Percentiles rank a stretch among this genome's conserved stretches.
Conservation (phyloP, 2,888 invertebrate species). For the Polymixis flavicincta region DNA sequence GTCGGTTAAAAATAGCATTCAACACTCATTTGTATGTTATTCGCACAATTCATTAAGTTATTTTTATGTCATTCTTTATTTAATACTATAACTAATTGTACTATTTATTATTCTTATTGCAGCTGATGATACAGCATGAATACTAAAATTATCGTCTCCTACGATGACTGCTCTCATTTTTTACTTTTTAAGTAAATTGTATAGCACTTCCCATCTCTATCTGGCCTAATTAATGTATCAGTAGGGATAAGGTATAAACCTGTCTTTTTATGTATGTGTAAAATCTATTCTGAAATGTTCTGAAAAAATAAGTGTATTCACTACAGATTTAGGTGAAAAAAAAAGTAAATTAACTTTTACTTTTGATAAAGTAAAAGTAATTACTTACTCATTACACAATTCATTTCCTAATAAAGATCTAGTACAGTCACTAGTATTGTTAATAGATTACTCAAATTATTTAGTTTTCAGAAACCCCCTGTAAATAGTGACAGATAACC, state of each 20-base stretch:
- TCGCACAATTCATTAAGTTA: conserved; percentile 68
- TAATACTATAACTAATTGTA: conserved; percentile 7
- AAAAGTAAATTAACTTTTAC: too few species aligned
- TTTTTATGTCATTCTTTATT: conserved; percentile 74
- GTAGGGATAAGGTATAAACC: not conserved
- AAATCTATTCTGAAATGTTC: not conserved
- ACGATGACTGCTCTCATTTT: not conserved
- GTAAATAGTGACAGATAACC: conserved; percentile 52
- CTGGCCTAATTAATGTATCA: not conserved
- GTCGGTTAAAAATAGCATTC: conserved; percentile 4
- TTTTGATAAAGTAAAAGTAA: not conserved
- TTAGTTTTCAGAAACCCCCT: conserved; percentile 32
- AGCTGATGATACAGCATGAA: not conserved
- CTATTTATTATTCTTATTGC: not conserved
- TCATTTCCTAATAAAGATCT: not conserved
- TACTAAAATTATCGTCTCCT: not conserved
- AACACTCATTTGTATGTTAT: conserved; percentile 45
- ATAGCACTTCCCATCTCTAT: not conserved
- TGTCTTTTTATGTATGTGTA: not conserved
- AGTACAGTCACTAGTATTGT: not conserved
- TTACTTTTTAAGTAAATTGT: not conserved
- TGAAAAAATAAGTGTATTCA: not conserved
- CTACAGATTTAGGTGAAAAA: not conserved
- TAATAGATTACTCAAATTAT: not conserved
- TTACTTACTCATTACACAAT: not conserved